phyloP scores from a whole-genome alignment of 2,113 vertebrate species.

The Cichladusa arquata region DNA sequence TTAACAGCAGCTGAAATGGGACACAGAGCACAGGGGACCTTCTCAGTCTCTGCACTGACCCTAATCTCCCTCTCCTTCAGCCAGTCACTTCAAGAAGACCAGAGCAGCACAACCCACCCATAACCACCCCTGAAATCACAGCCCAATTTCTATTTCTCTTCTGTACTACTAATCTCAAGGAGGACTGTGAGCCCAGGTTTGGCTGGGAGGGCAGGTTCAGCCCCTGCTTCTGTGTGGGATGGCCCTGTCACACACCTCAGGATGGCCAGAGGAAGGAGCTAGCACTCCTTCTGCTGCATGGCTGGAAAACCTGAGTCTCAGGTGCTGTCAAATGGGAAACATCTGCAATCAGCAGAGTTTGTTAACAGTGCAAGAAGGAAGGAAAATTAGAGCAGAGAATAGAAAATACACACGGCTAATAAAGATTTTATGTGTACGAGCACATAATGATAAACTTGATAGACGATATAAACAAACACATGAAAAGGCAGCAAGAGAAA shows the following conservation, averaged over 20 bases:
- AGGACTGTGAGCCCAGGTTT: background rate
- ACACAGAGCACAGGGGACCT: background rate
- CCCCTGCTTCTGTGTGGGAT: background rate
- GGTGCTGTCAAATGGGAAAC: constrained; percentile 15
- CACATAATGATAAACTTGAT: constrained; percentile 31
- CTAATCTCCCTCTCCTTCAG: background rate
- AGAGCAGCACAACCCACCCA: background rate
- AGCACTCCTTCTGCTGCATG: accelerated
- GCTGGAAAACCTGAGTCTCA: background rate
- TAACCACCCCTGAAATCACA: background rate
- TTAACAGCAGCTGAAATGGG: background rate
- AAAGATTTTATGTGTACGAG: constrained; percentile 24
- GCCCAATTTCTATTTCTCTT: background rate
- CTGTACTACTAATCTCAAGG: background rate
- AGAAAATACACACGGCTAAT: constrained; percentile 26
- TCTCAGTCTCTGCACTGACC: background rate
- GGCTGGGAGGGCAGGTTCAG: background rate
- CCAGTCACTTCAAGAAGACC: background rate
- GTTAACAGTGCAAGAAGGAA: constrained; percentile 16
- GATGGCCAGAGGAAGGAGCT: background rate
- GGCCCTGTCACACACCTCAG: background rate
- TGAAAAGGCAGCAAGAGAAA: background rate
- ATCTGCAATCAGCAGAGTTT: constrained; percentile 5
- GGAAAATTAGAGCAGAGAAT: constrained; percentile 39
- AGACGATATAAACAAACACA: constrained; percentile 16